Percentiles rank a stretch among this genome's conserved stretches.
These are phyloP conservation scores for Etheostoma spectabile DNA, from an alignment of 2,113 vertebrate species.

Conservation along the genomic window DNA sequence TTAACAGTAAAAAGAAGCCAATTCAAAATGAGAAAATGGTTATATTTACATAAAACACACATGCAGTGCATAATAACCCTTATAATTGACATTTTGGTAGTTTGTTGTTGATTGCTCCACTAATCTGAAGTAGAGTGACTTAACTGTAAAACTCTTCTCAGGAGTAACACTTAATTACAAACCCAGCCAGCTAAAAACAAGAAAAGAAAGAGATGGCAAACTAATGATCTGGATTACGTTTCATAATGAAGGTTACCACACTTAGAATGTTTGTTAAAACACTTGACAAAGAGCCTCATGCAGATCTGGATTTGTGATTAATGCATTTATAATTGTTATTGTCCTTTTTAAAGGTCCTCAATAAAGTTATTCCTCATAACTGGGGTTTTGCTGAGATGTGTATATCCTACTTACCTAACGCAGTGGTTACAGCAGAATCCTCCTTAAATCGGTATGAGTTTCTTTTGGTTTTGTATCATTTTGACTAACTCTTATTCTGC, in stretches of 20 bases:
- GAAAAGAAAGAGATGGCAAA: not conserved
- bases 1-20: not conserved
- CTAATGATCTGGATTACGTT: slow-evolving; percentile 12
- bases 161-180: slow-evolving; percentile 34
- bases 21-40: not conserved
- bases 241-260: too few species aligned
- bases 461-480: not conserved
- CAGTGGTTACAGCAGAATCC: not conserved
- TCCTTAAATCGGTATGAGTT: not conserved
- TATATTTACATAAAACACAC: slow-evolving; percentile 5
- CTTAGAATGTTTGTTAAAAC: not conserved
- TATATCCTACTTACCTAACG: not conserved
- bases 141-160: slow-evolving; percentile 12
- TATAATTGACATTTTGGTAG: not conserved
- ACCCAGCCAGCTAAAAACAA: slow-evolving; percentile 19
- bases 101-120: not conserved
- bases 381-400: not conserved
- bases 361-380: not conserved
- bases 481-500: not conserved
- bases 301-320: not conserved
- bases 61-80: not conserved
- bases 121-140: not conserved
- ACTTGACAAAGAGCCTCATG: not conserved
- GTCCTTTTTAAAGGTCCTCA: not conserved
- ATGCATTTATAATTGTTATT: slow-evolving; percentile 9